Conservation (phyloP, 2,888 invertebrate species). For the Melipona bicolor region DNA sequence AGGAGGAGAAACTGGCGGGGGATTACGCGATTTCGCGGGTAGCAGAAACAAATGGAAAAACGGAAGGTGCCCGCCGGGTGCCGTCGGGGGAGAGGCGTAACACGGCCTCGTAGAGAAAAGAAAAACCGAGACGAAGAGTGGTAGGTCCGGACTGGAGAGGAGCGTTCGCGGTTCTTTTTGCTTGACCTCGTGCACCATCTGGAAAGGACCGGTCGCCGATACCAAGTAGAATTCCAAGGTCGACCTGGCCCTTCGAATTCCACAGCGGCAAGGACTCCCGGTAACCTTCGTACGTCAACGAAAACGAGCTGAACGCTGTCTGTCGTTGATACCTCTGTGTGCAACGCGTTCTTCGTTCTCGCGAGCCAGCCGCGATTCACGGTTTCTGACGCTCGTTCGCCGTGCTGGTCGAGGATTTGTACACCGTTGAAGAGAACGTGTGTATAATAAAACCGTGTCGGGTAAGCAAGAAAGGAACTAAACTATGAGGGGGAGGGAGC, state of each 20-base stretch:
- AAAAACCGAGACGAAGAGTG: constrained; percentile 52
- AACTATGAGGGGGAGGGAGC: no score
- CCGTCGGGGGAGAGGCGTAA: constrained; percentile 8
- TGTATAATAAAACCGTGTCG: no score
- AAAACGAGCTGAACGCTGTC: constrained; percentile 38
- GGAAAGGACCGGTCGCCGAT: constrained; percentile 66
- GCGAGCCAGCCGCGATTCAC: background rate
- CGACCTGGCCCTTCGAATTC: constrained; percentile 72
- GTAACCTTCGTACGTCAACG: constrained; percentile 66
- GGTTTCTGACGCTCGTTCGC: background rate
- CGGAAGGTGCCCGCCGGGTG: background rate
- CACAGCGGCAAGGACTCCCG: constrained; percentile 68
- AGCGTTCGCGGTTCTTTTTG: constrained; percentile 66
- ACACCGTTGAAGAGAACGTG: no score
- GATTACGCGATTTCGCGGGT: constrained; percentile 52
- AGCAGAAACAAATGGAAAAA: constrained; percentile 39
- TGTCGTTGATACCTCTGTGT: constrained; percentile 3
- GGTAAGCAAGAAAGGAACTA: no score
- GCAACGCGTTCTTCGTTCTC: background rate
- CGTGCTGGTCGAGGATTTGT: no score
- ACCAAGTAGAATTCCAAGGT: constrained; percentile 72
- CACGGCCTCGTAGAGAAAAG: constrained; percentile 27
- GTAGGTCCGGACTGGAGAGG: constrained; percentile 56
- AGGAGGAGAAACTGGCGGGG: background rate
- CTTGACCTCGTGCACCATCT: constrained; percentile 73